Evolutionary conservation across 2,888 invertebrate genomes (phyloP).

Genomic region (Cabera pusaria): DNA sequence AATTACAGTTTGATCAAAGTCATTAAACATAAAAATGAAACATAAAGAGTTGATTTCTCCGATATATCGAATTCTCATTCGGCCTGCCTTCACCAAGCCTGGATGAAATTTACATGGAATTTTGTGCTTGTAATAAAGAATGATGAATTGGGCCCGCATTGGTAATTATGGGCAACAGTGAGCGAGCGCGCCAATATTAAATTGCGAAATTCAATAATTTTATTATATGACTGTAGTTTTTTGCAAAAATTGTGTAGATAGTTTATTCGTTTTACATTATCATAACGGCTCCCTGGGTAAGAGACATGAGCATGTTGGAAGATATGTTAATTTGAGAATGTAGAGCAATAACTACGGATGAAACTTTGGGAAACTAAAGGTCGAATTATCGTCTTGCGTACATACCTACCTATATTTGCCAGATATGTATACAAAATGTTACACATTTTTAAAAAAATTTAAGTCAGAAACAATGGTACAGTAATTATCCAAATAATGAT

Average conservation of each 20-base stretch:
- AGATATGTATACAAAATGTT: no score
- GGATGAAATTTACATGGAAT: conserved; percentile 81
- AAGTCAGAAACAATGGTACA: no score
- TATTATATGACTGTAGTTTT: conserved; percentile 56
- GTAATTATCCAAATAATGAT: no score
- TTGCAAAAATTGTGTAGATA: conserved; percentile 16
- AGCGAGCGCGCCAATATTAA: conserved; percentile 68
- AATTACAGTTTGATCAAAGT: conserved; percentile 23
- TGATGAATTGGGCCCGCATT: conserved; percentile 80
- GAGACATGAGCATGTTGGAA: no score
- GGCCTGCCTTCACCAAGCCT: conserved; percentile 57
- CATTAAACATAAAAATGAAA: conserved; percentile 32
- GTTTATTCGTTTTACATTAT: conserved; percentile 14
- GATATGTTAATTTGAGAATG: no score
- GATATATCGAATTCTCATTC: conserved; percentile 73
- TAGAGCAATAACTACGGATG: no score
- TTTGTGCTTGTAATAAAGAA: conserved; percentile 81
- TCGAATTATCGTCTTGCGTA: no score
- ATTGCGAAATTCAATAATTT: conserved; percentile 78
- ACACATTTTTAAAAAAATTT: no score
- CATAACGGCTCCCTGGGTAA: conserved; percentile 7
- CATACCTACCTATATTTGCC: no score
- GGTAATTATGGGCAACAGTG: conserved; percentile 77
- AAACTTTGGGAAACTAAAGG: no score
- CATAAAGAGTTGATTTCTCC: conserved; percentile 57